Conservation (phyloP, 2,888 invertebrate genomes). For the Erpobdella octoculata region DNA sequence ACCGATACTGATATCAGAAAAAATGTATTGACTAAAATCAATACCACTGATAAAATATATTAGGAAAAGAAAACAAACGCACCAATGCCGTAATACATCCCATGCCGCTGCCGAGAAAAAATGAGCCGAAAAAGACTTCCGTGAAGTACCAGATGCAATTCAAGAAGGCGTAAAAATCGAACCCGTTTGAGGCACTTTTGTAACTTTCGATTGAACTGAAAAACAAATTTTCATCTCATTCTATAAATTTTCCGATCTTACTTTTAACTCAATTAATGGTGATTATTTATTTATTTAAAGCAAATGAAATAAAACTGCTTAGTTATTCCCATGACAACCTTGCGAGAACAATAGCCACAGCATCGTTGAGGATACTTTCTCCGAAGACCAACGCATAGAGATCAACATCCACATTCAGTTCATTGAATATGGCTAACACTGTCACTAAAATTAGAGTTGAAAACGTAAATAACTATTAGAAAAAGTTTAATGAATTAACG, state of each 20-base stretch:
- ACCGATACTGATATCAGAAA: too few species aligned
- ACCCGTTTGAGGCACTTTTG: slow-evolving; percentile 35
- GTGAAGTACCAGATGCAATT: slow-evolving; percentile 81
- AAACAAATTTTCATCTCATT: too few species aligned
- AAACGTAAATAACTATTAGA: not conserved
- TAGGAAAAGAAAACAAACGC: slow-evolving; percentile 46
- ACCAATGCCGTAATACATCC: slow-evolving; percentile 87
- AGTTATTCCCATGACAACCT: too few species aligned
- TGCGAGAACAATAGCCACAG: slow-evolving; percentile 91
- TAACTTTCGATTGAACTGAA: slow-evolving; percentile 37
- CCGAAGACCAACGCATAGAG: slow-evolving; percentile 96
- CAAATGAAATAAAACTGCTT: not conserved
- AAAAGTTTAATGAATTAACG: not conserved
- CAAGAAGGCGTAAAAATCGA: slow-evolving; percentile 72
- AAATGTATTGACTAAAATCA: too few species aligned
- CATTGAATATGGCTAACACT: slow-evolving; percentile 91
- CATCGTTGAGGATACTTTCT: slow-evolving; percentile 95
- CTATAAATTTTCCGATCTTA: too few species aligned
- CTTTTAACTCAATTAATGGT: too few species aligned
- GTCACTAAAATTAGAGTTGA: slow-evolving; percentile 64
- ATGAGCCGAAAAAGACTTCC: slow-evolving; percentile 80
- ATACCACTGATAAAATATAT: not conserved
- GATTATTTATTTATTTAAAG: not conserved
- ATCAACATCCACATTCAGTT: slow-evolving; percentile 92
- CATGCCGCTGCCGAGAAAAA: slow-evolving; percentile 81